phyloP scores from a whole-genome alignment of 2,113 vertebrate species.

The Aphyosemion australe region DNA sequence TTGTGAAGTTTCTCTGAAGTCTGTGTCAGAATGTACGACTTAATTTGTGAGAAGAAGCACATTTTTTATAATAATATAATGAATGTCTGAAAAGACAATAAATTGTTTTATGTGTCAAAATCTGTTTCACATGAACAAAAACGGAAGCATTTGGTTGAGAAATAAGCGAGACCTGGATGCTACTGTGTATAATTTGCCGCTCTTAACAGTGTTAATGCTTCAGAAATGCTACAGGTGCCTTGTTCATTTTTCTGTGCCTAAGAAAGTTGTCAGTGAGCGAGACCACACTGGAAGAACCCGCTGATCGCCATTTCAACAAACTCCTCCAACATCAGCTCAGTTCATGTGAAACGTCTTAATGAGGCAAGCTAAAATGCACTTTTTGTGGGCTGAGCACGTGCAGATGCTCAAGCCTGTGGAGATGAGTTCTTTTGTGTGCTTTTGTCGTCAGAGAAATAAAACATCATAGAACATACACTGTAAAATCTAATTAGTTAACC shows the following conservation, averaged over 20 bases:
- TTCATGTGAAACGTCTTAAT: conserved; percentile 57
- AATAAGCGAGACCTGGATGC: conserved; percentile 63
- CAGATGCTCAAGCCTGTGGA: conserved; percentile 52
- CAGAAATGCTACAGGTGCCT: conserved; percentile 82
- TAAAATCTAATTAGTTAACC: too few species aligned
- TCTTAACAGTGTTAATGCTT: conserved; percentile 78
- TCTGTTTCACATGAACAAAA: conserved; percentile 47
- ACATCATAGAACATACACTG: conserved; percentile 30
- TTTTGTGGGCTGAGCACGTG: conserved; percentile 64
- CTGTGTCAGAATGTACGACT: conserved; percentile 66
- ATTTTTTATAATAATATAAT: conserved; percentile 69
- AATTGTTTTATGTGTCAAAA: conserved; percentile 65
- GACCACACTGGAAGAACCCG: conserved; percentile 53
- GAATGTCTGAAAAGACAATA: conserved; percentile 67
- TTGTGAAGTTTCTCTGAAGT: conserved; percentile 50
- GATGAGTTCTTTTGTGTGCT: conserved; percentile 25
- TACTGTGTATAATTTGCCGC: conserved; percentile 76
- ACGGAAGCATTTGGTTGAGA: conserved; percentile 35
- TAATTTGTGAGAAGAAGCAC: conserved; percentile 71
- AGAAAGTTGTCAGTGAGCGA: conserved; percentile 67
- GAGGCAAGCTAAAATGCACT: conserved; percentile 73
- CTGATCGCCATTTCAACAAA: conserved; percentile 64
- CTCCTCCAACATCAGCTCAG: conserved; percentile 49
- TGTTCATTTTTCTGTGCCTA: conserved; percentile 83
- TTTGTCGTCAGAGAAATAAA: conserved; percentile 44